phyloP scores from a whole-genome alignment of 2,797 vertebrate genomes.

The Oreonectes daqikongensis region DNA sequence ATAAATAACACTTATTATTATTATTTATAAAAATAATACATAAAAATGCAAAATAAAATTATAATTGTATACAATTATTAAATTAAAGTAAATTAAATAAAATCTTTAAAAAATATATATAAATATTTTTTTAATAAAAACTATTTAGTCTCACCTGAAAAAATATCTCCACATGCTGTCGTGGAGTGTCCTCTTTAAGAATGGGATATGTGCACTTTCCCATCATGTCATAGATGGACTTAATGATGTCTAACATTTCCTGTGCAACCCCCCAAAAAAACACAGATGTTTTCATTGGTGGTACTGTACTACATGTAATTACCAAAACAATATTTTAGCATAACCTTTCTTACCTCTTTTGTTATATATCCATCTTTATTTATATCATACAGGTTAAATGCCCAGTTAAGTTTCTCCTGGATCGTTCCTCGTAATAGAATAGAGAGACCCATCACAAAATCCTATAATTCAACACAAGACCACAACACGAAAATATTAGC shows the following conservation, averaged over 20 bases:
- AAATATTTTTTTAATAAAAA: too few species aligned
- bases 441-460: conserved; percentile 98
- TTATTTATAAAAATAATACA: too few species aligned
- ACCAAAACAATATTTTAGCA: too few species aligned
- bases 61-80: too few species aligned
- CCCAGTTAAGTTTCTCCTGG: conserved; percentile 99
- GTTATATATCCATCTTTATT: conserved; percentile 99
- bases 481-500: conserved; percentile 24
- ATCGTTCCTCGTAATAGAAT: conserved; percentile 93
- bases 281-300: neutral
- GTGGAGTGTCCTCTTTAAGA: conserved; percentile 93
- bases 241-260: conserved; percentile 99
- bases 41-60: too few species aligned
- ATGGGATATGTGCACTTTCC: conserved; percentile 96
- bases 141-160: conserved; percentile 85
- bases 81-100: too few species aligned
- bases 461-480: conserved; percentile 73
- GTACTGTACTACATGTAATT: neutral
- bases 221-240: conserved; percentile 99
- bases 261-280: conserved; percentile 59
- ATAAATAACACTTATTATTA: too few species aligned
- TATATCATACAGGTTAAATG: conserved; percentile 99
- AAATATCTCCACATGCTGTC: conserved; percentile 95
- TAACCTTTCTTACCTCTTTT: conserved; percentile 94
- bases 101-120: too few species aligned